Evolutionary conservation across 2,888 invertebrate species (phyloP).

Genomic region (Eurytoma californica): DNA sequence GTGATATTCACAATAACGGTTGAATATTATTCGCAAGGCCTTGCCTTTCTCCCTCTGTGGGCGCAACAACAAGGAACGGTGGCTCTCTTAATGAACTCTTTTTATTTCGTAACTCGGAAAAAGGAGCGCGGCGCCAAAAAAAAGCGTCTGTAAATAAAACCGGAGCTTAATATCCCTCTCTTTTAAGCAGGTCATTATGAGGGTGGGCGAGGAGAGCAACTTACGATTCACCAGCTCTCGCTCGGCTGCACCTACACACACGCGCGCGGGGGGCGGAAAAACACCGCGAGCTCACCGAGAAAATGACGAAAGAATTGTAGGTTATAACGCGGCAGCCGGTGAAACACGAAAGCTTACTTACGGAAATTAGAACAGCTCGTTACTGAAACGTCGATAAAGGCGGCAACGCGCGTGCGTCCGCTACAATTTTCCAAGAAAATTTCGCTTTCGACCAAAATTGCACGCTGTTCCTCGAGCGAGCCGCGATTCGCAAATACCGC

Average conservation of each 20-base stretch:
- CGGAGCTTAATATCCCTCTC: constrained; percentile 29
- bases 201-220: constrained; percentile 4
- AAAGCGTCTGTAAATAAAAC: constrained; percentile 23
- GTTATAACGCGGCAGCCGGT: not conserved
- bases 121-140: constrained; percentile 21
- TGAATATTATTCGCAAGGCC: not conserved
- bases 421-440: too few species aligned
- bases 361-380: constrained; percentile 5
- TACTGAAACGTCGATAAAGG: too few species aligned
- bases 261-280: not conserved
- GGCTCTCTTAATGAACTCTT: constrained; percentile 36
- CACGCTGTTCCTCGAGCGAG: too few species aligned
- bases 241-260: not conserved
- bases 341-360: constrained; percentile 10
- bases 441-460: too few species aligned
- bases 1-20: constrained; percentile 1
- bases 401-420: not conserved
- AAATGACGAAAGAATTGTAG: constrained; percentile 19
- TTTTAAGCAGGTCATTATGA: constrained; percentile 37
- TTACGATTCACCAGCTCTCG: not conserved
- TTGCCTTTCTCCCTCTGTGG: not conserved
- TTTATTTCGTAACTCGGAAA: constrained; percentile 19
- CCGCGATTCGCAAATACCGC: too few species aligned
- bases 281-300: not conserved
- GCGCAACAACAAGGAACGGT: not conserved